These are phyloP conservation scores for Zygaena filipendulae DNA, from an alignment of 2,888 invertebrate species.

Conservation along the genomic window DNA sequence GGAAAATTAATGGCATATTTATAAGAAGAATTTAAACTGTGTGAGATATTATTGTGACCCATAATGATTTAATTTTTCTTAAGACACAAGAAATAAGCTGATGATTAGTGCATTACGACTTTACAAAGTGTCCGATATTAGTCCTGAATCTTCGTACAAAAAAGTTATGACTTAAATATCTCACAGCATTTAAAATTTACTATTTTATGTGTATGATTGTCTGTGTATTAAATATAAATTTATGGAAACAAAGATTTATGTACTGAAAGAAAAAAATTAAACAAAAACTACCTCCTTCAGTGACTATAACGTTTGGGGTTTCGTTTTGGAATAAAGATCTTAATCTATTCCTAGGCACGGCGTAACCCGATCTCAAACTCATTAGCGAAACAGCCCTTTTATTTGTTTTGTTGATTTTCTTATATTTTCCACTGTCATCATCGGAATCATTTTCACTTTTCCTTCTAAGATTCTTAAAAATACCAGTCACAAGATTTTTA, in stretches of 20 bases:
- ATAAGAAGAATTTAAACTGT: no score
- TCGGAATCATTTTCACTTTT: slow-evolving; percentile 48
- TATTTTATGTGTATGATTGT: no score
- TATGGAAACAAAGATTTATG: no score
- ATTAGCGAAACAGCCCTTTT: slow-evolving; percentile 52
- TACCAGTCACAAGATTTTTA: slow-evolving; percentile 41
- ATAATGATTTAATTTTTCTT: no score
- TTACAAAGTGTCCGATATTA: slow-evolving; percentile 12
- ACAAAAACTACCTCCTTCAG: slow-evolving; percentile 64
- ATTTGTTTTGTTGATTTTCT: slow-evolving; percentile 58
- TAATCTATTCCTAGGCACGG: slow-evolving; percentile 42
- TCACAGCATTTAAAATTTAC: no score
- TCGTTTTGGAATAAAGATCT: slow-evolving; percentile 56
- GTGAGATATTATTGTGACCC: no score
- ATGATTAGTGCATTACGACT: slow-evolving; percentile 16
- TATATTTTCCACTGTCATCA: slow-evolving; percentile 56
- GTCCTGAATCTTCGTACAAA: no score
- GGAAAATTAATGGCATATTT: no score
- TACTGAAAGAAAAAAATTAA: no score
- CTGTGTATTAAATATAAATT: no score
- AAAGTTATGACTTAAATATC: no score
- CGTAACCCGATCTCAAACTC: slow-evolving; percentile 42
- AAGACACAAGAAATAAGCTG: slow-evolving; percentile 11
- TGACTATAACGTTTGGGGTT: slow-evolving; percentile 56
- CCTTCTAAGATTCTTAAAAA: slow-evolving; percentile 44